Evolutionary conservation across 2,888 invertebrate genomes (phyloP).

Genomic region (Calameuta filiformis): DNA sequence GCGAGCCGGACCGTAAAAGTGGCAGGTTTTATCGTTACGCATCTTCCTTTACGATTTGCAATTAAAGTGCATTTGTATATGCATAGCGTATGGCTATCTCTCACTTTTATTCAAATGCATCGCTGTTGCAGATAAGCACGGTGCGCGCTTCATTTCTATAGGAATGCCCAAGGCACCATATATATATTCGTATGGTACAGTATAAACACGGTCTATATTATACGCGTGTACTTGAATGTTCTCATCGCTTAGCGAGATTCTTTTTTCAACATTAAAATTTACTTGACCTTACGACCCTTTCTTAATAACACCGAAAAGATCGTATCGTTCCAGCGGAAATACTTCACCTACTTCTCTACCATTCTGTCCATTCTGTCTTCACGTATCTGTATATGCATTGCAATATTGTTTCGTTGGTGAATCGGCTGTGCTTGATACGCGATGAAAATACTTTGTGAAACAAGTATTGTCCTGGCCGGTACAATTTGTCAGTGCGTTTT

Average conservation of each 20-base stretch:
- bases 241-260: not conserved
- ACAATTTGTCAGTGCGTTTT: not conserved
- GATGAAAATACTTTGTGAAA: not conserved
- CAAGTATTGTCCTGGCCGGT: not conserved
- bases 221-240: not conserved
- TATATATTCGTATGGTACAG: not conserved
- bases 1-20: not conserved
- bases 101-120: not conserved
- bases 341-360: slow-evolving; percentile 37
- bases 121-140: not conserved
- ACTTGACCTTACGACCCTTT: not conserved
- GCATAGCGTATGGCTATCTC: not conserved
- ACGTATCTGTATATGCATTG: not conserved
- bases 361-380: not conserved
- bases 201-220: not conserved
- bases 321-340: slow-evolving; percentile 8
- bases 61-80: not conserved
- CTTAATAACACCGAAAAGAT: not conserved
- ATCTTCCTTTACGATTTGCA: not conserved
- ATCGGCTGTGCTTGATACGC: not conserved
- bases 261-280: too few species aligned
- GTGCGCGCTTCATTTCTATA: not conserved
- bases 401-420: not conserved
- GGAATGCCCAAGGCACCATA: not conserved
- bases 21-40: not conserved